Evolutionary conservation across 2,888 invertebrate species (phyloP).

Genomic region (Aporophyla lueneburgensis): DNA sequence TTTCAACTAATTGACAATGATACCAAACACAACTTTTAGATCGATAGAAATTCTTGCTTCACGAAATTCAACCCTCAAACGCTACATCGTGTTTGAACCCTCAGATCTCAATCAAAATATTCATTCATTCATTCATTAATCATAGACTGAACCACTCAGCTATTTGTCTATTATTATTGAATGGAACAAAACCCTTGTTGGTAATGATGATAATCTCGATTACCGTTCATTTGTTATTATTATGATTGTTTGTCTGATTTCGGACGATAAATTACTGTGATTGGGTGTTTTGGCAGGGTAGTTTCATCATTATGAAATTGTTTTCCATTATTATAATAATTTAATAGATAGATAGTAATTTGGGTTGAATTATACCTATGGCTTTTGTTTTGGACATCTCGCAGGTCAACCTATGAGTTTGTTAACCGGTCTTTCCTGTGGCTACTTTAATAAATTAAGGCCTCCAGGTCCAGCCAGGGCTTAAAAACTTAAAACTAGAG

Average conservation of each 20-base stretch:
- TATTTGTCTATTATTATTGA: conserved; percentile 36
- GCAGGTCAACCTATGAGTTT: too few species aligned
- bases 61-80: not conserved
- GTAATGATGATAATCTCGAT: conserved; percentile 27
- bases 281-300: not conserved
- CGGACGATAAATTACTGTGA: conserved; percentile 28
- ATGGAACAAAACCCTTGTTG: conserved; percentile 1
- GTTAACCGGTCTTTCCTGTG: too few species aligned
- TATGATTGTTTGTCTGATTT: conserved; percentile 27
- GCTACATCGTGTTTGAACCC: conserved; percentile 16
- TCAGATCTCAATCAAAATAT: conserved; percentile 28
- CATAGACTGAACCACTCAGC: conserved; percentile 30
- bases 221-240: conserved; percentile 35
- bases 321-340: not conserved
- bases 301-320: not conserved
- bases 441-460: too few species aligned
- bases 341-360: too few species aligned
- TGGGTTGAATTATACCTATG: too few species aligned
- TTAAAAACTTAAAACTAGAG: too few species aligned
- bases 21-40: too few species aligned
- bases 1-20: too few species aligned
- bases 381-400: too few species aligned
- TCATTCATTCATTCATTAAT: conserved; percentile 42
- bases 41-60: not conserved
- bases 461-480: too few species aligned